Evolutionary conservation across 2,797 vertebrate genomes (phyloP).

Genomic region (Valencia hispanica): DNA sequence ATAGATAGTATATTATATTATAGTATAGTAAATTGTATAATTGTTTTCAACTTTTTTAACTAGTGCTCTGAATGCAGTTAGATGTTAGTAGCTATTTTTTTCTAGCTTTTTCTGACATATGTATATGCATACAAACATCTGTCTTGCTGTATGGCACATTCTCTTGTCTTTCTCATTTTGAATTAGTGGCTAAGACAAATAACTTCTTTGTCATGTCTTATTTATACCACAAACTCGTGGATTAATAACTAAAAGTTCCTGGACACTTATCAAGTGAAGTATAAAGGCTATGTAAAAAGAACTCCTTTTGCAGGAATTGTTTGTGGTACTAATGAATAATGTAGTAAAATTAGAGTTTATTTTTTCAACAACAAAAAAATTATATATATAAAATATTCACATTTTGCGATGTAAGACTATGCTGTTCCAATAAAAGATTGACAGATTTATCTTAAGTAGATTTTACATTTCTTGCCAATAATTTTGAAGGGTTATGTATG

Average conservation of each 20-base stretch:
- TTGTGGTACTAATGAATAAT: background rate
- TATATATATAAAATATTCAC: no score
- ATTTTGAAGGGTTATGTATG: constrained; percentile 7
- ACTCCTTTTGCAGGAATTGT: background rate
- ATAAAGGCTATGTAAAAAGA: background rate
- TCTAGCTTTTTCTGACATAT: background rate
- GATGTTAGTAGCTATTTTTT: background rate
- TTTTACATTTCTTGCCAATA: background rate
- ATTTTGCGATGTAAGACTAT: no score
- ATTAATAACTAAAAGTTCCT: background rate
- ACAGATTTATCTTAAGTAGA: background rate
- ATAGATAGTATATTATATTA: no score
- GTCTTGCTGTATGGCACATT: background rate
- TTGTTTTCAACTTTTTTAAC: background rate
- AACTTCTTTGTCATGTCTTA: background rate
- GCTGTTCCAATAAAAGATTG: background rate
- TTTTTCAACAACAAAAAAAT: no score
- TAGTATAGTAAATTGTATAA: no score
- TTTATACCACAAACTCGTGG: background rate
- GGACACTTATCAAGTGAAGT: background rate
- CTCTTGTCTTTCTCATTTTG: background rate
- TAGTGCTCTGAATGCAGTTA: background rate
- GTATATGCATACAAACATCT: background rate
- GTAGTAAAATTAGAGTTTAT: background rate
- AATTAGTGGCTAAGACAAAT: background rate